Conservation (phyloP, 2,888 invertebrate genomes). For the Agrochola lota region DNA sequence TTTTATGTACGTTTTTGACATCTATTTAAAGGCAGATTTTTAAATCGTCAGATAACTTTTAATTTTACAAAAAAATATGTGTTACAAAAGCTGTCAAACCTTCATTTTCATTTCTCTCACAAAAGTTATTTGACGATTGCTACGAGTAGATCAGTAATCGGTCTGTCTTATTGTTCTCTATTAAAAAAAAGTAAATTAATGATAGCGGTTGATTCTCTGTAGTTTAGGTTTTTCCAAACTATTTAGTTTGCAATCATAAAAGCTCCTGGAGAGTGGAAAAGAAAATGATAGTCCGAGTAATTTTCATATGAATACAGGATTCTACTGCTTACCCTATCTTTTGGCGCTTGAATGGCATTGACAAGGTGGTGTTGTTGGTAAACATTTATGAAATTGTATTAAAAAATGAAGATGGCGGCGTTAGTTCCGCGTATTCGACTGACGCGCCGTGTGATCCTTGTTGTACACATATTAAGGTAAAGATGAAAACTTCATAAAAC, state of each 20-base stretch:
- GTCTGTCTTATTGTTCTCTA: neutral
- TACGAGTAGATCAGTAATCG: too few species aligned
- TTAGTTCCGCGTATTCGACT: neutral
- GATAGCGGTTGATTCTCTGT: neutral
- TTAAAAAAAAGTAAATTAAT: neutral
- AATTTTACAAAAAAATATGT: too few species aligned
- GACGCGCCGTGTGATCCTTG: neutral
- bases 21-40: neutral
- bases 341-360: neutral
- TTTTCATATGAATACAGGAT: neutral
- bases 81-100: too few species aligned
- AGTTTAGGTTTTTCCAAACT: too few species aligned
- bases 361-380: neutral
- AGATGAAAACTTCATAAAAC: neutral
- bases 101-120: too few species aligned
- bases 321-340: neutral
- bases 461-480: neutral
- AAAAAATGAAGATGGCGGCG: too few species aligned
- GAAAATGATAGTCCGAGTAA: neutral
- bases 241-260: neutral
- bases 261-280: neutral
- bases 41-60: neutral
- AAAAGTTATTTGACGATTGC: too few species aligned
- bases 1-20: neutral
- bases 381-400: neutral